Base-by-base conservation (phyloP, 2,113 vertebrate genomes). In the Edolisoma coerulescens region DNA sequence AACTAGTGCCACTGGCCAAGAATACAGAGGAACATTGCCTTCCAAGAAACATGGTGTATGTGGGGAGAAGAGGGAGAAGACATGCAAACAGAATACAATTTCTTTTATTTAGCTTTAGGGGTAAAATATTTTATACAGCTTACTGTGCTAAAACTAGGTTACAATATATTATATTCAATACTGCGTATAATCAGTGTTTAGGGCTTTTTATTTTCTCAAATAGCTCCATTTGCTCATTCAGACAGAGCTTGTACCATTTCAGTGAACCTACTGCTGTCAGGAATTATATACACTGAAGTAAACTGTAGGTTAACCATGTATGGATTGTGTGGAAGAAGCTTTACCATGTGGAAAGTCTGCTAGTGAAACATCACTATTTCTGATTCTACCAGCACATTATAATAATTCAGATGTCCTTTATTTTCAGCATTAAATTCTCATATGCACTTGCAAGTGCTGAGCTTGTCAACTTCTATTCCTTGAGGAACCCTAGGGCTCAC, bases 221-320 rank as follows among this genome's bases (percentile, higher is more conserved):
- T 75, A 89, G 45, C 45, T 94, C 64, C 44, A n/a, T 96, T 96
- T 97, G 82, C 44, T 96, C 82, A 88, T 90, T 92, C 85, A 93
- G 90, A 89, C 33, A 91, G 89, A 95, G 64, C 15, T 76, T 71
- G 53, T 85, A 47, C 23, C 32, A 61, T 90, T 90, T 84, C 69
- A 80, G 45, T 35, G 42, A 47, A 75, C 60, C 57, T 82, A 45
- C 49, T 61, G 60, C 74, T 91, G 78, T 89, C 93, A 93, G 53
- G 57, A 87, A 89, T 93, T 91, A 69, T 6, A 45, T 24, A 64
- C 30, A 32, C 23, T 45, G 70, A 84, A 69, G 69, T 60, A 88
- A 94, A 95, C 49, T 73, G 27, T 42, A 82, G 53, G 63, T 92
- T 78, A 95, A 65, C 37, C 16, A 52, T 74, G 59, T 63, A 77